These are phyloP conservation scores for Xerus rutilus DNA, from an alignment of 2,797 vertebrate genomes.

Conservation along the genomic window DNA sequence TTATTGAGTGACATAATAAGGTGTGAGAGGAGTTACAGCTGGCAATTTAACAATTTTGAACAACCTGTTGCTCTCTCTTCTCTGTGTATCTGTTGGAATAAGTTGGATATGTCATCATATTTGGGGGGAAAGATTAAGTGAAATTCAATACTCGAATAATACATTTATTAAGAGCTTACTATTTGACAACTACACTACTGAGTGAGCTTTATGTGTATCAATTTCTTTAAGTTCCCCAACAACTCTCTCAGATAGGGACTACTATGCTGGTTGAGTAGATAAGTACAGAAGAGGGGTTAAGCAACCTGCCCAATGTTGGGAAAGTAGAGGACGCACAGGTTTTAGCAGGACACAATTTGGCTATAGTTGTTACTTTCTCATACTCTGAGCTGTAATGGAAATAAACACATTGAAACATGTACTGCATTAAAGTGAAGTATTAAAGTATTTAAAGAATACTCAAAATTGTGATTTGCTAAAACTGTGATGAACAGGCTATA, in stretches of 20 bases:
- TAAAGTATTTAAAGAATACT: neutral
- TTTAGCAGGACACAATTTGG: constrained; percentile 7
- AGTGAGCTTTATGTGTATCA: neutral
- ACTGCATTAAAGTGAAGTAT: too few relatives aligned
- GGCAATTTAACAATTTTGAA: constrained; percentile 14
- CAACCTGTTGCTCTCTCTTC: neutral
- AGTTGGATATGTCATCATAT: neutral
- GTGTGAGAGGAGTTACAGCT: neutral
- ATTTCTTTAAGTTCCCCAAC: neutral
- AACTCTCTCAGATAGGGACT: neutral
- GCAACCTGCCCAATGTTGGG: neutral
- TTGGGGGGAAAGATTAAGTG: neutral
- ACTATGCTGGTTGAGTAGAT: neutral
- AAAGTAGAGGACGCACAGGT: neutral
- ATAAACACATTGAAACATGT: constrained; percentile 6
- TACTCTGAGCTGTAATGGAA: neutral
- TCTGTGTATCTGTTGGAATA: neutral
- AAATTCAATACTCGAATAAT: constrained; percentile 17
- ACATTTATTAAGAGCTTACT: neutral
- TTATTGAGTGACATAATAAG: neutral
- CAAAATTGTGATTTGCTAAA: neutral
- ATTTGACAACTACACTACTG: neutral
- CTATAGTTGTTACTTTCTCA: neutral
- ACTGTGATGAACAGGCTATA: neutral
- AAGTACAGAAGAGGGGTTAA: neutral